These are phyloP conservation scores for Phyllostomus hastatus DNA, from an alignment of 2,113 vertebrate genomes.

Conservation along the genomic window DNA sequence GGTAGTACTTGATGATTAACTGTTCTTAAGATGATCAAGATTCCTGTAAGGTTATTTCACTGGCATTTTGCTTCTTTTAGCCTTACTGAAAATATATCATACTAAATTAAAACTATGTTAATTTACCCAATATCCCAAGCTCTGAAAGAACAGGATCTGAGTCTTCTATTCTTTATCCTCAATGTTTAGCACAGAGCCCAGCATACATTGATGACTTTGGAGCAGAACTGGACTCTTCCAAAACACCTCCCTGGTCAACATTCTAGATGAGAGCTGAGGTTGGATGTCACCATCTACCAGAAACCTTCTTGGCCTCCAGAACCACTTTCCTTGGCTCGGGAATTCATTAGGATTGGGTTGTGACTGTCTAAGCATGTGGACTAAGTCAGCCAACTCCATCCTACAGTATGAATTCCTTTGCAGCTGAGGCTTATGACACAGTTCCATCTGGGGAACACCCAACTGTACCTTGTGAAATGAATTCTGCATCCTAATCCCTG, in stretches of 20 bases:
- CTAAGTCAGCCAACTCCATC: no score
- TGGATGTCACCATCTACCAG: not conserved
- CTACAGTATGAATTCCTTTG: not conserved
- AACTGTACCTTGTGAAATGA: constrained; percentile 12
- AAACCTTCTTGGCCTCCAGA: not conserved
- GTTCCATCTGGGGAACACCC: not conserved
- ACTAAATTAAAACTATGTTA: not conserved
- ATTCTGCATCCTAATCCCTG: not conserved
- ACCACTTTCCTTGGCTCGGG: not conserved
- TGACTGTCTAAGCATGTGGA: accelerated
- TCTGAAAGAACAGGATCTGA: not conserved
- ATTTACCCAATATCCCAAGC: not conserved
- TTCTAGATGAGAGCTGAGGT: not conserved
- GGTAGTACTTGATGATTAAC: not conserved
- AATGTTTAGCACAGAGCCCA: not conserved
- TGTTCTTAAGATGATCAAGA: not conserved
- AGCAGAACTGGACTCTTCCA: not conserved
- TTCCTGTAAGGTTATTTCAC: not conserved
- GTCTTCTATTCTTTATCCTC: not conserved
- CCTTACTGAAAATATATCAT: not conserved
- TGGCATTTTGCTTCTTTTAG: not conserved
- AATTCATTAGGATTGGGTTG: not conserved
- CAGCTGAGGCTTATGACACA: not conserved
- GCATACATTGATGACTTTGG: not conserved
- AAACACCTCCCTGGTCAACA: not conserved